phyloP scores from a whole-genome alignment of 2,797 vertebrate genomes.

The Sebastes trivittatus region DNA sequence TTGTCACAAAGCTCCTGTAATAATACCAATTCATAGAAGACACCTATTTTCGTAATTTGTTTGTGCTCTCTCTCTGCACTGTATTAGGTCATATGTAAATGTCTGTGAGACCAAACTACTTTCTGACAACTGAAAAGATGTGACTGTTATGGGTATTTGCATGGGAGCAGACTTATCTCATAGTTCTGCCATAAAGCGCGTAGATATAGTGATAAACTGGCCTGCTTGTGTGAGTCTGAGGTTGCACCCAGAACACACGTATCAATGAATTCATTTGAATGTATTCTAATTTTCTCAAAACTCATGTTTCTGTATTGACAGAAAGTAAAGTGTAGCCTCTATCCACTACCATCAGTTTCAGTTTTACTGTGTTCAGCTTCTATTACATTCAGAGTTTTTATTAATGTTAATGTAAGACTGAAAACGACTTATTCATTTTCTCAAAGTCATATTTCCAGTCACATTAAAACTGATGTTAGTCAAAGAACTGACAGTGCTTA shows the following conservation, averaged over 20 bases:
- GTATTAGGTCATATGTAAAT: slow-evolving; percentile 55
- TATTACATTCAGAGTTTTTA: neutral
- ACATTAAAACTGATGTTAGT: neutral
- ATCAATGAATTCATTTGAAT: slow-evolving; percentile 6
- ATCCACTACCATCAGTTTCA: neutral
- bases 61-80: neutral
- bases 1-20: neutral
- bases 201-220: slow-evolving; percentile 9
- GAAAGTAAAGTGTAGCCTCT: neutral
- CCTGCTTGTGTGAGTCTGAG: neutral
- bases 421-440: neutral
- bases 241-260: neutral
- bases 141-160: slow-evolving; percentile 65
- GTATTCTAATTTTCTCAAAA: neutral
- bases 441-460: neutral
- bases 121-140: slow-evolving; percentile 27
- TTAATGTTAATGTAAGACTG: neutral
- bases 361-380: neutral
- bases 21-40: neutral
- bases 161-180: slow-evolving; percentile 46
- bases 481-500: neutral
- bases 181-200: slow-evolving; percentile 23
- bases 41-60: neutral
- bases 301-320: neutral
- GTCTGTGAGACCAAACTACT: slow-evolving; percentile 1